Conservation (phyloP, 2,797 vertebrate species). For the Galaxias olidus region DNA sequence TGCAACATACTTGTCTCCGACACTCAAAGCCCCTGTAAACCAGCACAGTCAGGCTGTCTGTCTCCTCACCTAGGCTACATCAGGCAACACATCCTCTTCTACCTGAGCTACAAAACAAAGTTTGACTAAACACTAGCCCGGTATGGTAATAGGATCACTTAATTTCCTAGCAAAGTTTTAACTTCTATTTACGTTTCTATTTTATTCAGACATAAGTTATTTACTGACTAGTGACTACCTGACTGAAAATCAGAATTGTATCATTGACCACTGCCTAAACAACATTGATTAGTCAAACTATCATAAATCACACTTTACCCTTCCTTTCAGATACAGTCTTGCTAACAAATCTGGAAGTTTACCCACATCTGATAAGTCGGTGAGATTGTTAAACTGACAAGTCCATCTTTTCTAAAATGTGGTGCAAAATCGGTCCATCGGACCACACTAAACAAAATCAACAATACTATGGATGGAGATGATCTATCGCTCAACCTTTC, state of each 20-base stretch:
- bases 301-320: constrained; percentile 23
- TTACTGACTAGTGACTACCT: constrained; percentile 10
- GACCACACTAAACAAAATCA: constrained; percentile 49
- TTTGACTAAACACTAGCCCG: not conserved
- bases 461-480: constrained; percentile 35
- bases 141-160: no score
- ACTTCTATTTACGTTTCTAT: not conserved
- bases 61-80: not conserved
- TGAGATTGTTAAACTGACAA: constrained; percentile 30
- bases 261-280: constrained; percentile 42
- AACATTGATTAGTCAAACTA: constrained; percentile 45
- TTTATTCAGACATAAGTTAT: not conserved
- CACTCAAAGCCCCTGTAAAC: constrained; percentile 33
- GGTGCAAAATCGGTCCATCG: constrained; percentile 25
- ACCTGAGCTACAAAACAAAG: not conserved
- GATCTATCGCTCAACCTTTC: constrained; percentile 66
- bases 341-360: constrained; percentile 36
- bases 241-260: constrained; percentile 49
- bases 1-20: constrained; percentile 38
- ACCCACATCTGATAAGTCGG: constrained; percentile 30
- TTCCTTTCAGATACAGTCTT: constrained; percentile 35
- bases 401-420: no score
- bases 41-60: constrained; percentile 19
- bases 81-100: not conserved
- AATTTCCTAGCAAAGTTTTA: no score